These are phyloP conservation scores for Clitarchus hookeri DNA, from an alignment of 2,888 invertebrate genomes.

Conservation along the genomic window DNA sequence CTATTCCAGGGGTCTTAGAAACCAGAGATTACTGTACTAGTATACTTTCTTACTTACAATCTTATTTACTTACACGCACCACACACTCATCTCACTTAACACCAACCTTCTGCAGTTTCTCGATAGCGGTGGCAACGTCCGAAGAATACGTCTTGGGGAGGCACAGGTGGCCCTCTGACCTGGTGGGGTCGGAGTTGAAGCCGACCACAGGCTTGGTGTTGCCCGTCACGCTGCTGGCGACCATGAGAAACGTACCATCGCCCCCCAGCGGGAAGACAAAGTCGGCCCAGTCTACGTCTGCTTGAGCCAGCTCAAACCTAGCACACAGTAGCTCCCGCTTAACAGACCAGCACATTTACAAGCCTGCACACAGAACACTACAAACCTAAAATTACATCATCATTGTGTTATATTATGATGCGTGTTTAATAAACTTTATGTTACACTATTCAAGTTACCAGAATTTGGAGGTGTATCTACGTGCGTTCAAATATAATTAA, in stretches of 20 bases:
- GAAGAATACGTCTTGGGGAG: constrained; percentile 83
- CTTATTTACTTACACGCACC: neutral
- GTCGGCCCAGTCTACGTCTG: constrained; percentile 86
- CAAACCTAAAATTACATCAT: no score
- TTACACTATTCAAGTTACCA: no score
- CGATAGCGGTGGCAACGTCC: constrained; percentile 77
- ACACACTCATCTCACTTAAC: constrained; percentile 19
- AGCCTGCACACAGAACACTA: no score
- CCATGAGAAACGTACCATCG: constrained; percentile 95
- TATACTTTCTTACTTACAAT: no score
- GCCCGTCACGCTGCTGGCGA: constrained; percentile 80
- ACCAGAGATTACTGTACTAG: no score
- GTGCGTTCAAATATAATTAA: no score
- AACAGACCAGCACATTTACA: no score
- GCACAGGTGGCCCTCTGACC: constrained; percentile 93
- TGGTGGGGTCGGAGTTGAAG: constrained; percentile 92
- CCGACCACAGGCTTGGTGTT: constrained; percentile 90
- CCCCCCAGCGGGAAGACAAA: constrained; percentile 88
- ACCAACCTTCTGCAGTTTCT: constrained; percentile 73
- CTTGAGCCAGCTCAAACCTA: constrained; percentile 10
- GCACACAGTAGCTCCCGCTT: no score
- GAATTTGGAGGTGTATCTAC: no score
- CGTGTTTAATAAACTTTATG: no score
- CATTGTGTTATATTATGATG: no score
- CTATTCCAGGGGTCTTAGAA: no score